Evolutionary conservation across 2,888 invertebrate genomes (phyloP), one percentile per base, ranked within the genome.

Genomic region (Drosophila borealis): DNA sequence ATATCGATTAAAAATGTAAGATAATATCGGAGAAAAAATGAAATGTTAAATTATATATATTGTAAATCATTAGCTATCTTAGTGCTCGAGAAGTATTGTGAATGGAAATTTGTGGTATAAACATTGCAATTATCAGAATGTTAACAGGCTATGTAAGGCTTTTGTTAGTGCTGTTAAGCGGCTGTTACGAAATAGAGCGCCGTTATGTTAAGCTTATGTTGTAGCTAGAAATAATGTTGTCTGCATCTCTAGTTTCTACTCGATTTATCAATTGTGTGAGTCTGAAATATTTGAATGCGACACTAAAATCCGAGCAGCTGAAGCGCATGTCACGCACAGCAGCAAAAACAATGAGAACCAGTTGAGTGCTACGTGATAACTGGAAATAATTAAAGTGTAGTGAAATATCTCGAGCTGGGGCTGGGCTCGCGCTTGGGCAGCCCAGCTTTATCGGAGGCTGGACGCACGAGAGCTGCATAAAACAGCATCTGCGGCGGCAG

Each of bases 261-360:
- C 11, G 29, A 42, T 48, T 53, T 49, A 50, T 61, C 51, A 39
- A 45, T 34, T 33, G 48, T 60, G 48, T 19, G 53, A 45, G 55
- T 51, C 60, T 25, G 53, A 70, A 63, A 60, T 61, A 68, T 63
- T 49, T 54, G 46, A 57, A 67, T 63, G 33, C 39, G 65, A 48
- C 49, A 48, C 41, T 41, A 39, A 61, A 80, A 66, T 68, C 39
- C 53, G 45, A 62, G 55, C 62, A 57, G 62, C 64, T 83, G 29
- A 64, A 54, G 83, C 86, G 39, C 80, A 69, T 74, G 83, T 86
- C 87, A 88, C 84, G 86, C 88, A 82, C 74, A 50, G 14, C 39
- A 57, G 19, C 49, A 61, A 44, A 45, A 56, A 64, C 54, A 50
- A 33, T 17, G 62, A 64, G 66, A 78, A 70, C 60, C 61, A 50